Evolutionary conservation across 2,888 invertebrate species (phyloP).

Genomic region (Cantharis rustica): DNA sequence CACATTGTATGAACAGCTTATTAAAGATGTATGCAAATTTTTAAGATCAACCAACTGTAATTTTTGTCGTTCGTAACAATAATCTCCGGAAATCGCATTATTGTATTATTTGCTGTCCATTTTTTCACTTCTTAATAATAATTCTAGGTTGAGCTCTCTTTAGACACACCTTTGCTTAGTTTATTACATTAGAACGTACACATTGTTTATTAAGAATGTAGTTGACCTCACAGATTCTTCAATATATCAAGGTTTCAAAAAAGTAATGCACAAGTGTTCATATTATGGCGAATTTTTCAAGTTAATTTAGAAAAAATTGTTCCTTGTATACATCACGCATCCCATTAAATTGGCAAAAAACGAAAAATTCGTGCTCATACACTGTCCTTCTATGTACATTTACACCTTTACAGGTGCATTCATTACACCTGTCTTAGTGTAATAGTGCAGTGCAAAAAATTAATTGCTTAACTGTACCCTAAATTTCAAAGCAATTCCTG

Average conservation of each 20-base stretch:
- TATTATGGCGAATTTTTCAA: neutral
- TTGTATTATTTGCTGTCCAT: conserved; percentile 3
- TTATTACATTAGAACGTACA: conserved; percentile 29
- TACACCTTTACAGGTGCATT: conserved; percentile 16
- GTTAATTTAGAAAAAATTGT: neutral
- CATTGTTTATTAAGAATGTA: conserved; percentile 31
- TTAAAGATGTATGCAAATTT: neutral
- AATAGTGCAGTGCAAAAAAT: conserved; percentile 10
- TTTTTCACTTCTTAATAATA: conserved; percentile 4
- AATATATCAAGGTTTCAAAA: conserved; percentile 23
- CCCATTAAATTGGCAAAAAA: neutral
- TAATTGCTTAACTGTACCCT: conserved; percentile 3
- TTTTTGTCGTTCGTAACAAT: conserved; percentile 2
- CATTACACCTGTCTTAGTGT: conserved; percentile 12
- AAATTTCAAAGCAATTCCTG: neutral
- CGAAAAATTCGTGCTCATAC: neutral
- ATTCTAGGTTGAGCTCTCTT: conserved; percentile 4
- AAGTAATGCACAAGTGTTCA: conserved; percentile 18
- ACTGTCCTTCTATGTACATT: neutral
- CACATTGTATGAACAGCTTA: neutral
- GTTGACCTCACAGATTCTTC: conserved; percentile 28
- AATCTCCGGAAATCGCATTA: conserved; percentile 13
- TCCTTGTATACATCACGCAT: neutral
- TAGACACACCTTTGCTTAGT: conserved; percentile 25
- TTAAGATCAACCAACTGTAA: conserved; percentile 1